phyloP scores from a whole-genome alignment of 2,113 vertebrate species.

The Pterophyllum scalare region DNA sequence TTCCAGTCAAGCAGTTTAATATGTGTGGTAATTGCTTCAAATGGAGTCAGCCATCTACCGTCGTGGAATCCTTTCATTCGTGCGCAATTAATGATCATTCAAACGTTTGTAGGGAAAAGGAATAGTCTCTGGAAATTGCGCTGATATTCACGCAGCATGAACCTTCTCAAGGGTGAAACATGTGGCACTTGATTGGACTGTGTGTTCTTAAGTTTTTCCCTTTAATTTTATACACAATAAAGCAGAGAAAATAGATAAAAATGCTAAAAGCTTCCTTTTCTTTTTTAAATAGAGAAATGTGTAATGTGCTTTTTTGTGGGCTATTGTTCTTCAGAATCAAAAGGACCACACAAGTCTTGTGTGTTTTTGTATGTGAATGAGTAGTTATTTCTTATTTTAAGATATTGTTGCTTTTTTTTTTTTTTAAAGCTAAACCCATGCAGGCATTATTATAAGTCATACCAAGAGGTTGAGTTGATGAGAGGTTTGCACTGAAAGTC shows the following conservation, averaged over 20 bases:
- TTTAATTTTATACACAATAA: not conserved
- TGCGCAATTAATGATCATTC: slow-evolving; percentile 44
- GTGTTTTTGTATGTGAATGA: not conserved
- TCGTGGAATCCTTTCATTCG: slow-evolving; percentile 19
- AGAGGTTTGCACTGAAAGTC: not conserved
- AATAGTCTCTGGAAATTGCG: slow-evolving; percentile 22
- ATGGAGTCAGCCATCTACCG: slow-evolving; percentile 23
- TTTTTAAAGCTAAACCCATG: not conserved
- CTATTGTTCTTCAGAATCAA: not conserved
- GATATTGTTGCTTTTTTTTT: too few relatives aligned
- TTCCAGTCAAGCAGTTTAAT: slow-evolving; percentile 34
- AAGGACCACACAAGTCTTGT: not conserved
- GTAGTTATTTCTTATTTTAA: not conserved
- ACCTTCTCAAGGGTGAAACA: slow-evolving; percentile 30
- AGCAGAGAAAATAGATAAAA: not conserved
- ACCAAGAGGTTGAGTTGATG: not conserved
- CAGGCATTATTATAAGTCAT: not conserved
- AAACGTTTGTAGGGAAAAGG: slow-evolving; percentile 32
- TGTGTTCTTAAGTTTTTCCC: not conserved
- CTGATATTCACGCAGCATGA: slow-evolving; percentile 24
- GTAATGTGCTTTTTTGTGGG: not conserved
- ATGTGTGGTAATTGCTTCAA: slow-evolving; percentile 42
- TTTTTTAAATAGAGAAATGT: not conserved
- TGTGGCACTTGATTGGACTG: slow-evolving; percentile 20
- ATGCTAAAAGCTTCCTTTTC: not conserved